Conservation (phyloP, 2,888 invertebrate genomes). For the Neria commutata region DNA sequence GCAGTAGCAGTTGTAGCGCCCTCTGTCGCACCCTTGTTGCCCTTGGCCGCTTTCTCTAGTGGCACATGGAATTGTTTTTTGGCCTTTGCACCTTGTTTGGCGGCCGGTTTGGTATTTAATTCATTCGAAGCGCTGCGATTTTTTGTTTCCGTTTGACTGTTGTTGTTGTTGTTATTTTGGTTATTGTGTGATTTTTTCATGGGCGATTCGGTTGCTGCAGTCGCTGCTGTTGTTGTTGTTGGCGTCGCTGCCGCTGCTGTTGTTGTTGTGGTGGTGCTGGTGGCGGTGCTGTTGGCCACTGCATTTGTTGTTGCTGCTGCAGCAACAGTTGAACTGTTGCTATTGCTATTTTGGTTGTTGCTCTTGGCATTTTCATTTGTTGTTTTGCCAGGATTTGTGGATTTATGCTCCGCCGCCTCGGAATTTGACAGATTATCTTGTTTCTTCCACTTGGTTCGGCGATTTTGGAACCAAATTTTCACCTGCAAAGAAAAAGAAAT, state of each 20-base stretch:
- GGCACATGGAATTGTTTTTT: slow-evolving; percentile 57
- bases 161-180: slow-evolving; percentile 21
- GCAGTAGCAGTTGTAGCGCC: slow-evolving; percentile 28
- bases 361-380: slow-evolving; percentile 10
- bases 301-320: slow-evolving; percentile 19
- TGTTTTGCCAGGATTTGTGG: slow-evolving; percentile 29
- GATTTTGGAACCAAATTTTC: slow-evolving; percentile 63
- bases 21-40: slow-evolving; percentile 27
- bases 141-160: neutral
- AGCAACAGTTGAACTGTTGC: slow-evolving; percentile 20
- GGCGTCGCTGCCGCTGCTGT: slow-evolving; percentile 14
- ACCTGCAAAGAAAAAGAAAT: slow-evolving; percentile 47
- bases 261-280: slow-evolving; percentile 26
- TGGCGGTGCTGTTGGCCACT: slow-evolving; percentile 21
- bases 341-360: slow-evolving; percentile 23
- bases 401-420: slow-evolving; percentile 73
- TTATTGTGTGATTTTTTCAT: slow-evolving; percentile 34
- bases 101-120: slow-evolving; percentile 51
- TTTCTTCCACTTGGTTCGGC: slow-evolving; percentile 74
- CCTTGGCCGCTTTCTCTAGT: slow-evolving; percentile 49
- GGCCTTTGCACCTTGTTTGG: slow-evolving; percentile 57
- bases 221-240: slow-evolving; percentile 1
- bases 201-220: slow-evolving; percentile 2
- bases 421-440: slow-evolving; percentile 90
- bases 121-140: slow-evolving; percentile 37